Conservation (phyloP, 2,888 invertebrate species). For the Caenorhabditis drosophilae region DNA sequence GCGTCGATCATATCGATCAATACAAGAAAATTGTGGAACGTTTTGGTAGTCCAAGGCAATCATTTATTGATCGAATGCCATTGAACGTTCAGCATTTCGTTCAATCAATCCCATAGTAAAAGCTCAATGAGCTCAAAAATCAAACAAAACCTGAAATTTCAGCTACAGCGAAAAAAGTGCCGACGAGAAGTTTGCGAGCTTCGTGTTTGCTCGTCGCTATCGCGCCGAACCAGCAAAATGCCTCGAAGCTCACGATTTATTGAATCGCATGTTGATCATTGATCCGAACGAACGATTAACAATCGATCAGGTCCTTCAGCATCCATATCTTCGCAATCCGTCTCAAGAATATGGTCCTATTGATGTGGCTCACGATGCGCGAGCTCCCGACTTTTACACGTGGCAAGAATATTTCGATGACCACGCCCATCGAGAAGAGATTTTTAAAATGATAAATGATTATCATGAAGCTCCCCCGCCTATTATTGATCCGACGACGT, state of each 20-base stretch:
- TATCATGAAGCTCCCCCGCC: conserved; percentile 1
- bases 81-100: conserved; percentile 87
- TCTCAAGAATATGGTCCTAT: conserved; percentile 5
- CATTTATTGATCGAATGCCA: conserved; percentile 40
- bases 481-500: conserved; percentile 8
- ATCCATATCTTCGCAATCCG: conserved; percentile 78
- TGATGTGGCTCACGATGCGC: background rate
- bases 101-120: conserved; percentile 74
- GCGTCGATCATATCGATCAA: conserved; percentile 80
- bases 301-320: conserved; percentile 91
- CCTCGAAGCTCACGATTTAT: conserved; percentile 87
- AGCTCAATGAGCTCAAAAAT: background rate
- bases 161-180: background rate
- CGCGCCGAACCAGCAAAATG: background rate
- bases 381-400: conserved; percentile 3
- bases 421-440: conserved; percentile 7
- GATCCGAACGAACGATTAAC: conserved; percentile 97
- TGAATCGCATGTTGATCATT: conserved; percentile 96
- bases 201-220: background rate
- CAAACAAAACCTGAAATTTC: too few species aligned
- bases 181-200: background rate
- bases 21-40: conserved; percentile 59
- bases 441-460: conserved; percentile 3
- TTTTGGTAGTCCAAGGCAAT: conserved; percentile 39
- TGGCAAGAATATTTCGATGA: conserved; percentile 8